These are phyloP conservation scores for Lathronympha strigana DNA, from an alignment of 2,888 invertebrate genomes.

Conservation along the genomic window DNA sequence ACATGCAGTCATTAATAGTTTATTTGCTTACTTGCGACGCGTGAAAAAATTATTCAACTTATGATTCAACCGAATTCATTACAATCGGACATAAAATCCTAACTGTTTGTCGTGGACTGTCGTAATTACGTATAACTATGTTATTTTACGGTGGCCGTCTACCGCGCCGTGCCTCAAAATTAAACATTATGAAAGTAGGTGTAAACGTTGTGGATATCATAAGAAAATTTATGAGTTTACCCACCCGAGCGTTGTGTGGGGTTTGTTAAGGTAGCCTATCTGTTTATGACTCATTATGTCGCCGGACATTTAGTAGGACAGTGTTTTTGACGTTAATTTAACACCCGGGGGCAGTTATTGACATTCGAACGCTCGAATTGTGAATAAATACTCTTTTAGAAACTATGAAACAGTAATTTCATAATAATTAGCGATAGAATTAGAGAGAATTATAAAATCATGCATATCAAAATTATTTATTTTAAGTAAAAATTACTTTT, in stretches of 20 bases:
- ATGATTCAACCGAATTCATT: constrained; percentile 59
- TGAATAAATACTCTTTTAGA: too few species aligned
- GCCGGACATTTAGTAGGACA: constrained; percentile 52
- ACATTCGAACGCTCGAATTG: too few species aligned
- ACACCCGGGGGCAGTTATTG: too few species aligned
- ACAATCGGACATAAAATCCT: constrained; percentile 66
- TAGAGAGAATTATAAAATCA: too few species aligned
- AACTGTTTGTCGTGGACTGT: constrained; percentile 69
- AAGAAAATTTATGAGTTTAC: constrained; percentile 58
- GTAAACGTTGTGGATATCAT: constrained; percentile 54
- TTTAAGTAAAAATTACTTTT: too few species aligned
- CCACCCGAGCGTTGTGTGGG: constrained; percentile 53
- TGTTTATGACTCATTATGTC: constrained; percentile 60
- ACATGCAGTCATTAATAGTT: constrained; percentile 7
- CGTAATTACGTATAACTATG: constrained; percentile 75
- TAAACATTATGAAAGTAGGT: constrained; percentile 62
- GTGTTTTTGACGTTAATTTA: constrained; percentile 61
- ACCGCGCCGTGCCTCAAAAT: constrained; percentile 64
- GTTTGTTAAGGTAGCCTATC: constrained; percentile 45
- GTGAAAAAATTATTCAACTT: constrained; percentile 48
- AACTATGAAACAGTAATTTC: too few species aligned
- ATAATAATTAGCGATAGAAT: too few species aligned
- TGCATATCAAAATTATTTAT: too few species aligned
- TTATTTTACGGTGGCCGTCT: constrained; percentile 68
- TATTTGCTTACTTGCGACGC: constrained; percentile 40